phyloP scores from a whole-genome alignment of 1,140 invertebrate genomes.

The Lasaia peninsularis region DNA sequence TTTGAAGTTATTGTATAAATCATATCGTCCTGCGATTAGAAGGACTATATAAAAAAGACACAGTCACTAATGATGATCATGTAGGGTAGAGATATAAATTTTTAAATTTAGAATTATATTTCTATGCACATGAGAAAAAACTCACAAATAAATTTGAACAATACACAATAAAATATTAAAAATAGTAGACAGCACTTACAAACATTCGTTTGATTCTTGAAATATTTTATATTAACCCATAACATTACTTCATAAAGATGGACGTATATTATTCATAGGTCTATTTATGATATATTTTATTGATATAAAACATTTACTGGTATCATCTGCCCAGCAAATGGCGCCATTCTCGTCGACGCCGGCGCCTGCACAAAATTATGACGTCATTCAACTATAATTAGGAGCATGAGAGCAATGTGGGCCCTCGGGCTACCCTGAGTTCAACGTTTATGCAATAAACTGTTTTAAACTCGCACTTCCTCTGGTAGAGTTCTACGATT shows the following conservation, averaged over 20 bases:
- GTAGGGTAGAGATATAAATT: too few relatives aligned
- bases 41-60: too few relatives aligned
- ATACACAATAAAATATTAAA: too few relatives aligned
- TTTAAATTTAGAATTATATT: too few relatives aligned
- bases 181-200: too few relatives aligned
- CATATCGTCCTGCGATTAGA: too few relatives aligned
- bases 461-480: not conserved
- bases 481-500: not conserved
- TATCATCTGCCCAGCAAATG: conserved; percentile 66
- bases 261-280: conserved; percentile 1
- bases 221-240: too few relatives aligned
- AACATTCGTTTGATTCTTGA: too few relatives aligned
- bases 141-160: too few relatives aligned
- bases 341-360: conserved; percentile 45
- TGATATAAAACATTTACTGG: conserved; percentile 30
- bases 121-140: too few relatives aligned
- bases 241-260: not conserved
- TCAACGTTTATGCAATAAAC: conserved; percentile 13
- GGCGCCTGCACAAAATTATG: conserved; percentile 48
- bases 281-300: conserved; percentile 25
- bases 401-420: conserved; percentile 33
- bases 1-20: too few relatives aligned
- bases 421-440: conserved; percentile 22
- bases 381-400: conserved; percentile 53
- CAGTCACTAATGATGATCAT: too few relatives aligned